Evolutionary conservation across 1,140 invertebrate species (phyloP).

Genomic region (Subanguina moxae): DNA sequence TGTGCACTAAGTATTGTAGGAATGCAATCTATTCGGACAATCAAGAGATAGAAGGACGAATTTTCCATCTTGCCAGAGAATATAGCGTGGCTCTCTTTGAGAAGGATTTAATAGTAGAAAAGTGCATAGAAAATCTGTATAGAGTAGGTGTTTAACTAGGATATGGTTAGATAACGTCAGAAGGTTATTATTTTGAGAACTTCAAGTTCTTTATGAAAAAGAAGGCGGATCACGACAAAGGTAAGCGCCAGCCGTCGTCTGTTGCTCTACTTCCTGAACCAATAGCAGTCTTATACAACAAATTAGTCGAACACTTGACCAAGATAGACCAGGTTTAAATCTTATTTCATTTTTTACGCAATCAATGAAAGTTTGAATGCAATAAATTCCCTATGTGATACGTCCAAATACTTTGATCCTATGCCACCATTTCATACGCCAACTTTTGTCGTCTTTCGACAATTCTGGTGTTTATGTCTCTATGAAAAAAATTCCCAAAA

Average conservation of each 20-base stretch:
- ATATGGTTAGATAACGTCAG: conserved; percentile 1
- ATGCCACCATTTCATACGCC: no score
- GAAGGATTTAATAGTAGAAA: conserved; percentile 57
- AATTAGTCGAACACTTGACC: conserved; percentile 55
- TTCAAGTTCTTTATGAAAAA: conserved; percentile 60
- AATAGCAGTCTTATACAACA: conserved; percentile 48
- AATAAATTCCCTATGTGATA: no score
- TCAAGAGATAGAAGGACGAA: conserved; percentile 57
- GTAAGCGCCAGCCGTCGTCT: conserved; percentile 34
- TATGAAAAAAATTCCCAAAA: no score
- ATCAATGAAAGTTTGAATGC: no score
- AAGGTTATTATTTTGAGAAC: no score
- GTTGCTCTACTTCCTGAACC: conserved; percentile 48
- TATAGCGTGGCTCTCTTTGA: conserved; percentile 56
- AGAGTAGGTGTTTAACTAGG: conserved; percentile 52
- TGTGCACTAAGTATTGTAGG: conserved; percentile 26
- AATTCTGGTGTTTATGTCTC: no score
- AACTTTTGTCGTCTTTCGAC: no score
- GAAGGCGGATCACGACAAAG: conserved; percentile 54
- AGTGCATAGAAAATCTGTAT: conserved; percentile 61
- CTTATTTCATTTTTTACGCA: neutral
- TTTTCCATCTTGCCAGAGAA: conserved; percentile 58
- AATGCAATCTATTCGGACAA: conserved; percentile 53
- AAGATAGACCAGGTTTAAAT: conserved; percentile 26
- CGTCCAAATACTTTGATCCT: no score